Evolutionary conservation across 1,140 invertebrate genomes (phyloP).

Genomic region (Melipona quadrifasciata): DNA sequence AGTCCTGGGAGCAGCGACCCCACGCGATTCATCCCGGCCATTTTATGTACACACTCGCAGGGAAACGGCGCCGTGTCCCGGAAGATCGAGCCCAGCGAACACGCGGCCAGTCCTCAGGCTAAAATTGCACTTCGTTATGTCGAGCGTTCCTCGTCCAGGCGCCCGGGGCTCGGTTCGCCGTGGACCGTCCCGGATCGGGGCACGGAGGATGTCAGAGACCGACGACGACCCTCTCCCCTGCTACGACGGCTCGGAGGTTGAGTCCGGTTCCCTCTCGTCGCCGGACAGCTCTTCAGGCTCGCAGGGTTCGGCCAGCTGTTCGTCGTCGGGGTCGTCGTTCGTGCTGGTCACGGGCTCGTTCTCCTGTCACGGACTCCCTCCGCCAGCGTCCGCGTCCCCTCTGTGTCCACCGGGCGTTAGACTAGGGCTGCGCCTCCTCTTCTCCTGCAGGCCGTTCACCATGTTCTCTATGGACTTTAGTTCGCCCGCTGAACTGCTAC

Average conservation of each 20-base stretch:
- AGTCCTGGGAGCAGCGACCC: not conserved
- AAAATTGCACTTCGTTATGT: constrained; percentile 79
- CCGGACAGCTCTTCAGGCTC: constrained; percentile 60
- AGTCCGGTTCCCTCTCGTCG: constrained; percentile 75
- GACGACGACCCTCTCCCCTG: constrained; percentile 64
- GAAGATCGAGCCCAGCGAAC: constrained; percentile 22
- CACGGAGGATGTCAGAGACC: constrained; percentile 27
- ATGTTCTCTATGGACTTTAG: constrained; percentile 98
- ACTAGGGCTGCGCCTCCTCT: constrained; percentile 78
- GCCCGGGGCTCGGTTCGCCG: constrained; percentile 5
- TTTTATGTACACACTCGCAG: constrained; percentile 67
- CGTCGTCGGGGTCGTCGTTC: constrained; percentile 68
- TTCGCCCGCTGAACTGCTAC: constrained; percentile 85
- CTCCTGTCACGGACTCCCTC: constrained; percentile 81
- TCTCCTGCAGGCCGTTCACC: constrained; percentile 95
- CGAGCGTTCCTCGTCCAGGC: constrained; percentile 44
- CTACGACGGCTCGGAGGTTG: constrained; percentile 80
- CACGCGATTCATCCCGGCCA: constrained; percentile 31
- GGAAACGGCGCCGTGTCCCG: constrained; percentile 42
- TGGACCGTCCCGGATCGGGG: constrained; percentile 21
- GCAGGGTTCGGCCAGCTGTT: constrained; percentile 51
- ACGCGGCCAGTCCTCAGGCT: constrained; percentile 35
- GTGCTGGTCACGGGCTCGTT: constrained; percentile 76
- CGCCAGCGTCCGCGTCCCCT: constrained; percentile 72
- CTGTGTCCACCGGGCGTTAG: constrained; percentile 73